phyloP scores from a whole-genome alignment of 2,888 invertebrate genomes.

The Tinea trinotella region DNA sequence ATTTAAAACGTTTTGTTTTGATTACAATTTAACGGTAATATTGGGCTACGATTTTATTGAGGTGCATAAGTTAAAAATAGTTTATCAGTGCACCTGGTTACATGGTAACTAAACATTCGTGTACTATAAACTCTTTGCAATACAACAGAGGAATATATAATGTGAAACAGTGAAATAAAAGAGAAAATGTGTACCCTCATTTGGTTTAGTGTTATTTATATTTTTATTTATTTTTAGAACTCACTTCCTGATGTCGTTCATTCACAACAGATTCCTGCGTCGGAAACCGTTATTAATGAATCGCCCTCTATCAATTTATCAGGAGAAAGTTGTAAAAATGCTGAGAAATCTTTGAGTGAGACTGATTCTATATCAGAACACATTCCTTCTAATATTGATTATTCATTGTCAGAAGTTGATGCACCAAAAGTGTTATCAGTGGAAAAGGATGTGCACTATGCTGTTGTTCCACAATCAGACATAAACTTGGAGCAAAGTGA shows the following conservation, averaged over 20 bases:
- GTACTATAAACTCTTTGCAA: not conserved
- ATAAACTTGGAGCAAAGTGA: slow-evolving; percentile 34
- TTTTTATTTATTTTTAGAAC: slow-evolving; percentile 66
- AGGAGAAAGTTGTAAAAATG: slow-evolving; percentile 25
- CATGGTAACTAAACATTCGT: slow-evolving; percentile 13
- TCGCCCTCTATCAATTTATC: slow-evolving; percentile 18
- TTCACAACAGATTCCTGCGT: slow-evolving; percentile 44
- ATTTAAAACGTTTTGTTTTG: slow-evolving; percentile 23
- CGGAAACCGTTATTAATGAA: slow-evolving; percentile 33
- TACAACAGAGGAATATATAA: not conserved
- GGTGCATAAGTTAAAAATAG: slow-evolving; percentile 44
- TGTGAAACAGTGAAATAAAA: slow-evolving; percentile 29
- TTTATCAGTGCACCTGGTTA: slow-evolving; percentile 36
- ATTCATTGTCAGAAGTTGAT: slow-evolving; percentile 43
- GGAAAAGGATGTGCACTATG: slow-evolving; percentile 30
- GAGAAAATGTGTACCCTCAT: slow-evolving; percentile 25
- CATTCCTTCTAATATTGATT: slow-evolving; percentile 51
- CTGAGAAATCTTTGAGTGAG: slow-evolving; percentile 34
- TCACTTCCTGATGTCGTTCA: slow-evolving; percentile 66
- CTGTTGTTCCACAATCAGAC: not conserved
- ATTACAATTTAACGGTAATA: not conserved
- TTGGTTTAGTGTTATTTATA: slow-evolving; percentile 4
- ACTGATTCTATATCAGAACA: slow-evolving; percentile 62
- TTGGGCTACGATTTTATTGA: not conserved
- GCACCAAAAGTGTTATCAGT: slow-evolving; percentile 27